Percentiles rank a stretch among this genome's conserved stretches.
phyloP scores from a whole-genome alignment of 2,113 vertebrate species.

The Cettia cetti region DNA sequence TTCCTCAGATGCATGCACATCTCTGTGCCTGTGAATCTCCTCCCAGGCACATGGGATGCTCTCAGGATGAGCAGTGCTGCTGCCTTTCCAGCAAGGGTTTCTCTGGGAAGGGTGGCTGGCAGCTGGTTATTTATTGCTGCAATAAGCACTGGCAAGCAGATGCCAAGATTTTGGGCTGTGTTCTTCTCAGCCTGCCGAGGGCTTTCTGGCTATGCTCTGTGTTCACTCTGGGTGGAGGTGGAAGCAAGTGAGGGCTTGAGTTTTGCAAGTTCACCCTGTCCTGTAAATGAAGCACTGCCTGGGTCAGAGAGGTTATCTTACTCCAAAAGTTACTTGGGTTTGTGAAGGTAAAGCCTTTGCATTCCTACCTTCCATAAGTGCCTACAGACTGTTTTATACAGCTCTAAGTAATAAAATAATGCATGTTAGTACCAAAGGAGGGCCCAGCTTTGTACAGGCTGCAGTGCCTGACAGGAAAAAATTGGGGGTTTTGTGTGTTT shows the following conservation, averaged over 20 bases:
- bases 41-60: not conserved
- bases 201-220: not conserved
- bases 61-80: not conserved
- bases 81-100: not conserved
- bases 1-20: fast-evolving
- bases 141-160: not conserved
- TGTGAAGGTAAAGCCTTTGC: not conserved
- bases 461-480: not conserved
- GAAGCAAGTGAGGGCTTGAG: not conserved
- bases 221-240: not conserved
- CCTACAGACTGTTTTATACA: not conserved
- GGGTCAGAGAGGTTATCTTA: not conserved
- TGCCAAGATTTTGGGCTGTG: not conserved
- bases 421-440: not conserved
- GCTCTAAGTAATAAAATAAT: not conserved
- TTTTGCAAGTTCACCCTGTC: not conserved
- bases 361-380: not conserved
- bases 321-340: not conserved
- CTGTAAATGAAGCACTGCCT: not conserved
- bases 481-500: not conserved
- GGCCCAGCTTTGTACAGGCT: not conserved
- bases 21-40: not conserved
- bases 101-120: not conserved
- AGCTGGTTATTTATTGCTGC: not conserved
- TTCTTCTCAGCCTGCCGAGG: not conserved